Evolutionary conservation across 2,888 invertebrate genomes (phyloP), one percentile per base, ranked within the genome.

Genomic region (Ariolimax columbianus): DNA sequence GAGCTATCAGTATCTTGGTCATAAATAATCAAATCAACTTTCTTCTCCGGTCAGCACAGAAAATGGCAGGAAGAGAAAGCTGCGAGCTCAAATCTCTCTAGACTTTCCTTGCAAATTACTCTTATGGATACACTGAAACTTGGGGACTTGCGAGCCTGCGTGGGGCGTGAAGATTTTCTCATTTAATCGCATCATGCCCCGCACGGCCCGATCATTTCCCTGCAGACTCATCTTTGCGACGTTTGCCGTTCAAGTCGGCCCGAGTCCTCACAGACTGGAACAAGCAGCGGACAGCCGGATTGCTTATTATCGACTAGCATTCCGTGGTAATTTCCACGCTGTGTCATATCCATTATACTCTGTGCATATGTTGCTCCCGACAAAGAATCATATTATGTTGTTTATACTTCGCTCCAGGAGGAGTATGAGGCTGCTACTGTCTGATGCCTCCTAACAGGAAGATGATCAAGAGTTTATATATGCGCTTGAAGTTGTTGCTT

Each of bases 1-100:
- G 51, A 38, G 55, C 59, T 72, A 82, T 82, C 82, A 82, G 73
- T 73, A 73, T 82, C 82, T 51, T 73, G 83, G 66, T 83, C 83
- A 83, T 83, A 83, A 83, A 77, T 83, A 83, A 83, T 83, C 83
- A 75, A 83, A 77, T 83, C 83, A 83, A 38, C 66, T 77, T 66
- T 47, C 77, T 75, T 51, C 66, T 51, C 66, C 43, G 19, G 33
- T 38, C 36, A 75, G 51, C 33, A 40, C 33, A 72, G 51, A 75
- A 75, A 75, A 75, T 36, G 51, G 51, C 51, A 75, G 23, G 59
- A 82, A 59, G 55, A 30, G 33, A 75, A 51, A 33, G 17, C 47
- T 19, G 30, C 26, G 75, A 82, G 73, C 75, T 59, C 73, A 73
- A 82, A 82, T 75, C 75, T 75, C 75, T 51, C 73, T 40, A 75